Conservation (phyloP, 2,113 vertebrate species). For the Semnopithecus entellus region DNA sequence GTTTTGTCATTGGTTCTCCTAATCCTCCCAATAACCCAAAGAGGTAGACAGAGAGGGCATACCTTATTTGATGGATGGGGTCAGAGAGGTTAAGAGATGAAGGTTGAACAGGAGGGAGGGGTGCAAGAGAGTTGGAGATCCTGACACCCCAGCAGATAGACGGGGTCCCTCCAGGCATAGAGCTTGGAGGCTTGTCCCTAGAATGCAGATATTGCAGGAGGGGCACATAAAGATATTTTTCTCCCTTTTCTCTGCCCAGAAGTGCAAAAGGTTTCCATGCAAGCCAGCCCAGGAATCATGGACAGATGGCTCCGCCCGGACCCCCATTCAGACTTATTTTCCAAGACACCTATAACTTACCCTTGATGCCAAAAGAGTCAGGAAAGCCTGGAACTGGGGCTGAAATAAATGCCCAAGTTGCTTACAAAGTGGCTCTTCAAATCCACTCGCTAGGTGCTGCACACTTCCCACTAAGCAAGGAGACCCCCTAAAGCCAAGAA, state of each 20-base stretch:
- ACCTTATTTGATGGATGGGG: not conserved
- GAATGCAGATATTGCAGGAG: not conserved
- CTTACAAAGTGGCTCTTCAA: not conserved
- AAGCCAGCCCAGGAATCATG: not conserved
- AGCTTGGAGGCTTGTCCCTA: not conserved
- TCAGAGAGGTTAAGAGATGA: constrained; percentile 20
- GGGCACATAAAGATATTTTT: not conserved
- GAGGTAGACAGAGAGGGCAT: not conserved
- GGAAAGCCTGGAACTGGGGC: not conserved
- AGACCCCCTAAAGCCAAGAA: not conserved
- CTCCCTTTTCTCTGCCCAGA: not conserved
- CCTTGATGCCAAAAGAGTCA: not conserved
- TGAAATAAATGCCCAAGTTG: constrained; percentile 21
- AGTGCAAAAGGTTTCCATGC: not conserved
- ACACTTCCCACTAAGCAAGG: not conserved
- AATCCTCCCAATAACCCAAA: not conserved
- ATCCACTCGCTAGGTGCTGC: not conserved
- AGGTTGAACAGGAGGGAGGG: not conserved
- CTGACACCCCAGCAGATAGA: not conserved
- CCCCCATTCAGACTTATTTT: not conserved
- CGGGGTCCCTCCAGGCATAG: not conserved
- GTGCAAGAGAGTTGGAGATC: not conserved
- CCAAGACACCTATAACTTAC: constrained; percentile 47
- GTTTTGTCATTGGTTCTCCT: not conserved
- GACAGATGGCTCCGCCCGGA: not conserved